Percentiles rank a stretch among this genome's conserved stretches.
Conservation (phyloP, 2,797 vertebrate species). For the Ctenopoma kingsleyae region DNA sequence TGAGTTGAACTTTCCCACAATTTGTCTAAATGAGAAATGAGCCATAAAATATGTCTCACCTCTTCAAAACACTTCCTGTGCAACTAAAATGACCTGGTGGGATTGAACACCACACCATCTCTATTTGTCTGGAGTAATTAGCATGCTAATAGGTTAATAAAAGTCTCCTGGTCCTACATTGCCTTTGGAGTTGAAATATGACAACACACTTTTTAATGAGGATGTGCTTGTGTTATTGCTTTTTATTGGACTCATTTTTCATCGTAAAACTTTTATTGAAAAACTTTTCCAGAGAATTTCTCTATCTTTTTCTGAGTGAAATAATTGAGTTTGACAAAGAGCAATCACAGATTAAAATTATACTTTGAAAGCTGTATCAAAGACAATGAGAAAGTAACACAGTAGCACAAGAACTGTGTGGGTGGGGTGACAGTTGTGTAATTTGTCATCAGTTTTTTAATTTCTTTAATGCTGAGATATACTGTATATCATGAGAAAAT, state of each 20-base stretch:
- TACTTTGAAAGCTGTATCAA: conserved; percentile 27
- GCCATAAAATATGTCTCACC: conserved; percentile 40
- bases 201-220: conserved; percentile 76
- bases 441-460: no score
- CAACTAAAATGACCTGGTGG: conserved; percentile 34
- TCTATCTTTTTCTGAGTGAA: conserved; percentile 52
- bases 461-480: no score
- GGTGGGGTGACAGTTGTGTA: no score
- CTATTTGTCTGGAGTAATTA: conserved; percentile 65
- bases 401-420: not conserved
- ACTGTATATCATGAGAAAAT: no score
- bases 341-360: conserved; percentile 55
- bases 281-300: conserved; percentile 64
- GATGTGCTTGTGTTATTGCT: conserved; percentile 71
- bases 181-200: conserved; percentile 73
- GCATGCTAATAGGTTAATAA: conserved; percentile 75
- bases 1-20: conserved; percentile 37
- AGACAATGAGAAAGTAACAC: conserved; percentile 18
- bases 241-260: conserved; percentile 78
- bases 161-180: conserved; percentile 59
- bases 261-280: conserved; percentile 74
- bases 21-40: conserved; percentile 62
- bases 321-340: conserved; percentile 66
- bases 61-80: conserved; percentile 33
- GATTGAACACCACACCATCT: conserved; percentile 26